Conservation (phyloP, 92 coral and sea anemone species). For the Virgularia gustaviana region DNA sequence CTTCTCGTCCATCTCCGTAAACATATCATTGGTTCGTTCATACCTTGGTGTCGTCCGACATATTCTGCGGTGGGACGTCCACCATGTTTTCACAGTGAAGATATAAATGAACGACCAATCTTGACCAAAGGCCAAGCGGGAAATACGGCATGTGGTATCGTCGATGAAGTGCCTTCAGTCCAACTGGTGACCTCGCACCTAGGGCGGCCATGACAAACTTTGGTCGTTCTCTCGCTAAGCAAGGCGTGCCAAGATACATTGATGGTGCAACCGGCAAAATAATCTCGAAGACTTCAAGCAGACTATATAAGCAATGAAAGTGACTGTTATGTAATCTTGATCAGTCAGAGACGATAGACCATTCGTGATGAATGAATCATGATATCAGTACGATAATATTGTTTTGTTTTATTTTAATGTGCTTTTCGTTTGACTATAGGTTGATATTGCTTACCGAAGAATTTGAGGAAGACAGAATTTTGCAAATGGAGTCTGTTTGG, state of each 20-base stretch:
- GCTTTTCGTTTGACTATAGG: no score
- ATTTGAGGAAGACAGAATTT: conserved; percentile 61
- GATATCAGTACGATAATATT: no score
- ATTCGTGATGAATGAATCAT: no score
- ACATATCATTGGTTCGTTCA: no score
- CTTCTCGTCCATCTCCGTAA: no score
- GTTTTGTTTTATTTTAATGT: no score
- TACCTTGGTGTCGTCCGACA: no score
- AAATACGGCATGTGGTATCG: conserved; percentile 72
- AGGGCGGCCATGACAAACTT: conserved; percentile 32
- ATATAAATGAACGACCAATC: conserved; percentile 67
- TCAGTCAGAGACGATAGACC: no score
- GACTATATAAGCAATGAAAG: not conserved
- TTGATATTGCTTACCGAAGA: conserved; percentile 71
- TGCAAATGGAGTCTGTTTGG: conserved; percentile 53
- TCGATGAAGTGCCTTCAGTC: conserved; percentile 55
- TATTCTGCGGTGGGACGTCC: not conserved
- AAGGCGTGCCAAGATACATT: conserved; percentile 66
- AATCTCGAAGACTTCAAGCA: conserved; percentile 64
- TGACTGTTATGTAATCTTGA: no score
- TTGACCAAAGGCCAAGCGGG: conserved; percentile 81
- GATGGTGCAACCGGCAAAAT: conserved; percentile 61
- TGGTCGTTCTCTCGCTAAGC: conserved; percentile 49
- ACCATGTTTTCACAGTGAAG: conserved; percentile 29
- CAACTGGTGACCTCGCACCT: no score